Percentiles rank a stretch among this genome's conserved stretches.
phyloP scores from a whole-genome alignment of 2,888 invertebrate genomes.

The Melinaea menophilus region DNA sequence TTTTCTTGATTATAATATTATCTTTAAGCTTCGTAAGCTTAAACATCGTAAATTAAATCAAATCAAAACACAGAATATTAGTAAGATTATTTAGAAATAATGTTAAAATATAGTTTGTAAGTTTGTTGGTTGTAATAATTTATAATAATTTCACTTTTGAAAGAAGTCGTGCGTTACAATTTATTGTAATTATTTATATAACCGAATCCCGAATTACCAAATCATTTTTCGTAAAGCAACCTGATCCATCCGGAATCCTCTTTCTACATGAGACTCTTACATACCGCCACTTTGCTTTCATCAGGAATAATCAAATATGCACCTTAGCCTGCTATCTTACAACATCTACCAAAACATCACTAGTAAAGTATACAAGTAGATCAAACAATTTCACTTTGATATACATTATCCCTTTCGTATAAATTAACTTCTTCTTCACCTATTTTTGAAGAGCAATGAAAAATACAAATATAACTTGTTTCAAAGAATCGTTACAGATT shows the following conservation, averaged over 20 bases:
- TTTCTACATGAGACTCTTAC: slow-evolving; percentile 34
- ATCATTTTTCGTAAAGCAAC: slow-evolving; percentile 34
- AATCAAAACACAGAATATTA: too few species aligned
- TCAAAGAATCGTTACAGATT: slow-evolving; percentile 15
- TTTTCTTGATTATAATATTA: too few species aligned
- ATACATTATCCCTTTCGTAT: slow-evolving; percentile 22
- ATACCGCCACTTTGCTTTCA: slow-evolving; percentile 39
- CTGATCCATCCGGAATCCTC: slow-evolving; percentile 31
- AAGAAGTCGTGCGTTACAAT: too few species aligned
- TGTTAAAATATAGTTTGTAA: too few species aligned
- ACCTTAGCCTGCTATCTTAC: slow-evolving; percentile 62
- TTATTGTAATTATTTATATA: too few species aligned
- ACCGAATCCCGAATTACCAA: slow-evolving; percentile 17
- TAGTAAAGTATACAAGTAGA: slow-evolving; percentile 8
- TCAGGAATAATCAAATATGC: slow-evolving; percentile 69
- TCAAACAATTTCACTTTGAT: background rate
- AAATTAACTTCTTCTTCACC: background rate
- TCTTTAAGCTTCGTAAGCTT: too few species aligned
- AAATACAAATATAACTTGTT: background rate
- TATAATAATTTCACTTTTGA: too few species aligned
- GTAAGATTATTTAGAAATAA: too few species aligned
- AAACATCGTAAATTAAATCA: too few species aligned
- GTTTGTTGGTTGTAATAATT: too few species aligned
- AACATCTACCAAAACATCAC: slow-evolving; percentile 48
- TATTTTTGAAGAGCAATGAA: slow-evolving; percentile 36